Evolutionary conservation across 1,140 invertebrate genomes (phyloP).

Genomic region (Drosophila pseudoobscura): DNA sequence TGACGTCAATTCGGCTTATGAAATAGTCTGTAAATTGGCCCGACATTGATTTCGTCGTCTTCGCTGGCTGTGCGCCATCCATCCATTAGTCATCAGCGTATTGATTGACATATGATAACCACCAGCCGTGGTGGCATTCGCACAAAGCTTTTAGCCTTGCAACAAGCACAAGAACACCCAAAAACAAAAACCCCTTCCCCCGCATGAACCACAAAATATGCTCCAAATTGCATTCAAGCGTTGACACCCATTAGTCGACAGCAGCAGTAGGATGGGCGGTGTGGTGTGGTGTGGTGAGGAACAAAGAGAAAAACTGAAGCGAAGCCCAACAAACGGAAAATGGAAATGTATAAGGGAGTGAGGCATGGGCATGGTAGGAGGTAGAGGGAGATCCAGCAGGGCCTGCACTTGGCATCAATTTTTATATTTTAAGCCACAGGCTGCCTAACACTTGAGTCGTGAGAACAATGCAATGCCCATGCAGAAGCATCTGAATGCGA

Average conservation of each 20-base stretch:
- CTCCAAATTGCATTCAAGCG: constrained; percentile 73
- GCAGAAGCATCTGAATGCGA: constrained; percentile 45
- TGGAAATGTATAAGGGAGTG: constrained; percentile 51
- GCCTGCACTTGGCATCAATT: constrained; percentile 77
- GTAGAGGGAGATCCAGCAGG: constrained; percentile 50
- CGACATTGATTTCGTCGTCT: constrained; percentile 57
- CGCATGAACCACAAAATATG: constrained; percentile 64
- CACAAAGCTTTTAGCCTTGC: constrained; percentile 51
- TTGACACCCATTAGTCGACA: constrained; percentile 73
- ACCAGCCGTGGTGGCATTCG: constrained; percentile 46
- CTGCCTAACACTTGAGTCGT: constrained; percentile 71
- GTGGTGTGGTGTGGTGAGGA: neutral
- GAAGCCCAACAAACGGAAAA: constrained; percentile 44
- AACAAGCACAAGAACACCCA: constrained; percentile 19
- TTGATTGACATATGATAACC: constrained; percentile 76
- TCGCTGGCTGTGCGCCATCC: constrained; percentile 27
- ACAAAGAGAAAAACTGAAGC: constrained; percentile 26
- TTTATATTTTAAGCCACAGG: constrained; percentile 77
- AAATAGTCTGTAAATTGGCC: constrained; percentile 66
- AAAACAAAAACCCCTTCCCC: constrained; percentile 5
- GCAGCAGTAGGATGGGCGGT: constrained; percentile 1
- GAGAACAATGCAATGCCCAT: constrained; percentile 75
- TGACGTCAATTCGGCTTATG: constrained; percentile 58
- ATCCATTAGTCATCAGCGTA: constrained; percentile 64
- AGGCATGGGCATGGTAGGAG: constrained; percentile 19